Evolutionary conservation across 1,140 invertebrate genomes (phyloP), one percentile per base, ranked within the genome.

Genomic region (Drosophila murphyi): DNA sequence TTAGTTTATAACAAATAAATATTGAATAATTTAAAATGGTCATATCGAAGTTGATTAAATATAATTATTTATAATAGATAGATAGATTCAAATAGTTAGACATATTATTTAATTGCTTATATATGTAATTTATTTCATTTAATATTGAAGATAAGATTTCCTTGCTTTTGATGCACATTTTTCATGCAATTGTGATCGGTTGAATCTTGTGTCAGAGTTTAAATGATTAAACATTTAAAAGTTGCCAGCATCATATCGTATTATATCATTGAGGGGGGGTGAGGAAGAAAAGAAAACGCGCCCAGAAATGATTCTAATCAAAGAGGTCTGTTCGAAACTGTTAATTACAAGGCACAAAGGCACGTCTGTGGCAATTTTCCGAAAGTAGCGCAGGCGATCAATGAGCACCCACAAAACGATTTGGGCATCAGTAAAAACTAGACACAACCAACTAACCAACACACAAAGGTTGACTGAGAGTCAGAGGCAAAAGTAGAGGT

Each of bases 271-370:
- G 47, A 35, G 7, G 35, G 32, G 32, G 29, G 12, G 2, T n/a
- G 57, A 45, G 5, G 31, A 43, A 7, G 34, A 4, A 3, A 20
- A 52, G 64, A 77, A 80, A 83, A 83, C 83, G 83, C 83, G 83
- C 83, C 83, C 76, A 88, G 88, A 68, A 60, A 82, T 88, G 83
- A 87, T 87, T 87, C 83, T 82, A 82, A 87, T 87, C 83, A 87
- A 83, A 75, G 60, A 63, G 41, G 78, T 80, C 74, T 74, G 78
- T 59, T 73, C 70, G 52, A 76, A 80, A 89, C 85, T 89, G 85
- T 89, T 89, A 89, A 89, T 89, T 89, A 88, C 85, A 76, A 89
- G 75, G 76, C 65, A 72, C 51, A 61, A 59, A 81, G 72, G 83
- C 77, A 88, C 76, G 83, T 83, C 85, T 68, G 35, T 62, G 68